Evolutionary conservation across 2,113 vertebrate genomes (phyloP), one percentile per base, ranked within the genome.

Genomic region (Poeciliopsis turrubarensis): DNA sequence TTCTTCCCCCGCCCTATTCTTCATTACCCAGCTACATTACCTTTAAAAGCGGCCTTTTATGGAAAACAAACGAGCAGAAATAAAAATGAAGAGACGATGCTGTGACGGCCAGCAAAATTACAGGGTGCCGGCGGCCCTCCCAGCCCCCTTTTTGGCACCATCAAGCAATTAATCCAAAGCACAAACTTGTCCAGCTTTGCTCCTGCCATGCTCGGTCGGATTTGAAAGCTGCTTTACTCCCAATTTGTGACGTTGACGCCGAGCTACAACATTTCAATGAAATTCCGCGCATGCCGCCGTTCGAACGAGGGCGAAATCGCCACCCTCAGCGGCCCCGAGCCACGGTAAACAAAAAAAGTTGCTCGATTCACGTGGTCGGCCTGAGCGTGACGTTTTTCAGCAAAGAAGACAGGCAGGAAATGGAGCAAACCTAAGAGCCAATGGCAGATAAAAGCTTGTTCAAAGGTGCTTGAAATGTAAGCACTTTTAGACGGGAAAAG

Each of bases 361-460:
- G 44, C 72, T 82, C 78, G 60, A 81, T 80, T 81, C 31, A 67
- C 77, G 76, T 41, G 65, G 29, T 63, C 5, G 51, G 0, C 79
- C 54, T 47, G 7, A 11, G 67, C 60, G 51, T 63, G 1, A 76
- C 75, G 60, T n/a, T 73, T 81, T 72, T 51, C 54, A 66, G 64
- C 65, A 39, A 44, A 26, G 14, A 65, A 65, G 63, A 62, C 34
- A 37, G 37, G 19, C 64, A 70, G 62, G 60, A 60, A 25, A 41
- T 5, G n/a, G 47, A 62, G n/a, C 61, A 54, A 61, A 74, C 25
- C 37, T 79, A 30, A 77, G 47, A 79, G 63, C 68, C n/a, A 30
- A 22, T n/a, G 60, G 72, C 75, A 67, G 76, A 85, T 70, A 63
- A 79, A 80, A 73, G 32, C 70, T 19, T 81, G 51, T 12, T 70